These are phyloP conservation scores for Montipora capitata DNA, from an alignment of 92 coral and sea anemone species.

Conservation along the genomic window DNA sequence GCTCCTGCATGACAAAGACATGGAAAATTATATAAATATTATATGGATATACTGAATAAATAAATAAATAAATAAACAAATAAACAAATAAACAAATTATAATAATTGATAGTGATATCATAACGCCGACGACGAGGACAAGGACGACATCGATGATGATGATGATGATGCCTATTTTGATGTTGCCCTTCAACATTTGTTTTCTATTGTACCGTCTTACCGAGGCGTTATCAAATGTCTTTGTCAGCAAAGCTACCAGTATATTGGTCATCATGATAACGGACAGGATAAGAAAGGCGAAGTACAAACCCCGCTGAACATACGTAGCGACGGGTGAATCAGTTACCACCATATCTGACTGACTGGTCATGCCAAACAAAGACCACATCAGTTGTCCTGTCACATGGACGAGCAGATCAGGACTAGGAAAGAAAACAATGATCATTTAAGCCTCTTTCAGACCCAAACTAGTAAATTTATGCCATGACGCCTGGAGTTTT, in stretches of 20 bases:
- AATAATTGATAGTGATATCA: too few species aligned
- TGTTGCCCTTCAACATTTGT: not conserved
- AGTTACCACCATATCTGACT: not conserved
- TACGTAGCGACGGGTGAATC: not conserved
- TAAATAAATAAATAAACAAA: too few species aligned
- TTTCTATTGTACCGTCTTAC: not conserved
- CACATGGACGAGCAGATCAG: not conserved
- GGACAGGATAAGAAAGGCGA: slow-evolving; percentile 25
- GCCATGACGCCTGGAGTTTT: too few species aligned
- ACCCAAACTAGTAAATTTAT: too few species aligned
- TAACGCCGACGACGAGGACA: too few species aligned
- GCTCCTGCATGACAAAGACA: too few species aligned
- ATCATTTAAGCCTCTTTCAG: too few species aligned
- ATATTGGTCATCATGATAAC: slow-evolving; percentile 27
- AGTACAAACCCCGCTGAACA: not conserved
- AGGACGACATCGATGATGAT: too few species aligned
- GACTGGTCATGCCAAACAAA: slow-evolving; percentile 27
- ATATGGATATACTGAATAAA: too few species aligned
- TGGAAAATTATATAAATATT: too few species aligned
- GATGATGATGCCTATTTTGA: too few species aligned
- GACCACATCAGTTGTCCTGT: slow-evolving; percentile 30
- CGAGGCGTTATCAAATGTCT: slow-evolving; percentile 38
- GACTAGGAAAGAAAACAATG: not conserved
- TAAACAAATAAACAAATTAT: too few species aligned
- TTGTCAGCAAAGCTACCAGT: slow-evolving; percentile 50